Evolutionary conservation across 1,140 invertebrate genomes (phyloP), one percentile per base, ranked within the genome.

Genomic region (Drosophila aff.): DNA sequence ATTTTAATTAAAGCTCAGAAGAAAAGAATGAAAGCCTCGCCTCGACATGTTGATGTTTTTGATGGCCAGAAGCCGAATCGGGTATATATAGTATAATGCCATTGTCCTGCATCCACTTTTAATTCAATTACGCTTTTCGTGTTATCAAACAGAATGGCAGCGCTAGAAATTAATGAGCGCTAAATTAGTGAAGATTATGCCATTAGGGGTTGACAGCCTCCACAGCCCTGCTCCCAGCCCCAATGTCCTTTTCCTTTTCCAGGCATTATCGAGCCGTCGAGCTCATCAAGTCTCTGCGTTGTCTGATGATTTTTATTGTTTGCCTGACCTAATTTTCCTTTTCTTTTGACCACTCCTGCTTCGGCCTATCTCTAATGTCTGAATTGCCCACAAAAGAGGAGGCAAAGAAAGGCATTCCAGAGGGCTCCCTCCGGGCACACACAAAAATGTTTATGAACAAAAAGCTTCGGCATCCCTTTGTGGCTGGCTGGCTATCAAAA

Each of bases 111-210:
- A 60, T 58, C 55, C 82, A 83, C 79, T 92, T 92, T 92, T 92
- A 92, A 92, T 92, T 92, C 85, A 92, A 92, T 92, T 92, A 92
- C 76, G 78, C 68, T 67, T 75, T 72, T 74, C 53, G 75, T 76
- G 69, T 72, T 82, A 89, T 84, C 81, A 71, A 64, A 47, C 60
- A 61, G 47, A 69, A 69, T 65, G 65, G 49, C 52, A 66, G 72
- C 76, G 84, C 77, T 78, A 76, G 84, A 86, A 92, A 86, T 92
- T 86, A 92, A 92, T 90, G 90, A 92, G 90, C 73, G 90, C 90
- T 86, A 92, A 92, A 92, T 92, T 92, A 90, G 85, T 83, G 64
- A 76, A 92, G 85, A 92, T 92, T 90, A 92, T 86, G 87, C 77
- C 82, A 90, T 89, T 89, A 89, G 79, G 86, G 82, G 81, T 75